A percentile compares a stretch with the other conserved stretches of the same genome.
These are phyloP conservation scores for Phylloscopus whistleri DNA, from an alignment of 2,113 vertebrate species.

Conservation along the genomic window DNA sequence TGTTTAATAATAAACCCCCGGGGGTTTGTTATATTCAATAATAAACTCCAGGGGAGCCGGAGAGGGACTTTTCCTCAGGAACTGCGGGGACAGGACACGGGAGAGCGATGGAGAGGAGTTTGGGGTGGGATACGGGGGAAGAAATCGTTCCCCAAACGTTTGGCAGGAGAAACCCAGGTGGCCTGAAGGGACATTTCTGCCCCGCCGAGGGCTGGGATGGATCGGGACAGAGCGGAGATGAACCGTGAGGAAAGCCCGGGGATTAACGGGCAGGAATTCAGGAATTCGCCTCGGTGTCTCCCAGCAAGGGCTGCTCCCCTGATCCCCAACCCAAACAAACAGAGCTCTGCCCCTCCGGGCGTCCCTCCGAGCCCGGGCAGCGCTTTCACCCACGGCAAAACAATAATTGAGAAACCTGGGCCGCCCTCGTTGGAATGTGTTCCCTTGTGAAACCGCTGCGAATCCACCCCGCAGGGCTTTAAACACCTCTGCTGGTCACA, in stretches of 20 bases:
- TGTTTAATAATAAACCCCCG: too few relatives aligned
- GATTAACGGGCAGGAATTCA: neutral
- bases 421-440: neutral
- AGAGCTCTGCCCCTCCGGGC: neutral
- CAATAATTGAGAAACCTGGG: accelerated
- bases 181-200: neutral
- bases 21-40: too few relatives aligned
- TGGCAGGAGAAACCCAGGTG: neutral
- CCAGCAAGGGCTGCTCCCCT: neutral
- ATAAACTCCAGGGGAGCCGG: too few relatives aligned
- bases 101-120: neutral
- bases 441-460: accelerated
- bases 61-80: neutral
- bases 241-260: neutral
- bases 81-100: too few relatives aligned
- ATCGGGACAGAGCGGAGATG: accelerated
- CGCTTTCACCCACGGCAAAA: accelerated
- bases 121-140: neutral
- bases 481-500: too few relatives aligned
- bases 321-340: neutral
- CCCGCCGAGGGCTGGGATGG: neutral
- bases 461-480: neutral
- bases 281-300: neutral
- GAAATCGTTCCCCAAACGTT: neutral
- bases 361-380: accelerated